Evolutionary conservation across 2,888 invertebrate genomes (phyloP).

Genomic region (Thecocarcelia acutangulata): DNA sequence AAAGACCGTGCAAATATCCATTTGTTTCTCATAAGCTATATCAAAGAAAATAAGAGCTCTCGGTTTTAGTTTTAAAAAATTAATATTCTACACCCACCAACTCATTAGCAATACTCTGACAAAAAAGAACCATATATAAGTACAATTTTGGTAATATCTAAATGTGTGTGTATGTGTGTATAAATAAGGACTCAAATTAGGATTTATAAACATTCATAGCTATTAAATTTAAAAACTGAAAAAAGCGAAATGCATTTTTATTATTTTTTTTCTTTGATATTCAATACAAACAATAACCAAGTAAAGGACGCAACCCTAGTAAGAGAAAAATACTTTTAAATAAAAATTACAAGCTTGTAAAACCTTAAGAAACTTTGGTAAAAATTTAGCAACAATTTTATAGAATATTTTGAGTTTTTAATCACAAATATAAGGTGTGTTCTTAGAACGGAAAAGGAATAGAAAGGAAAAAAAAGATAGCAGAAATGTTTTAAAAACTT

Average conservation of each 20-base stretch:
- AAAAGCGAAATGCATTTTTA: slow-evolving; percentile 41
- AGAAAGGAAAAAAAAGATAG: too few relatives aligned
- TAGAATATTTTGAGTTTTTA: slow-evolving; percentile 40
- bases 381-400: slow-evolving; percentile 53
- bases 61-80: too few relatives aligned
- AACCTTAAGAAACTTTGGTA: slow-evolving; percentile 26
- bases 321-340: slow-evolving; percentile 12
- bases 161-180: slow-evolving; percentile 39
- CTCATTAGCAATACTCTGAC: slow-evolving; percentile 13
- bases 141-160: slow-evolving; percentile 48
- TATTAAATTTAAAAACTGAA: slow-evolving; percentile 40
- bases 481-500: too few relatives aligned
- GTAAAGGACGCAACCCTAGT: slow-evolving; percentile 34
- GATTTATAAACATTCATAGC: slow-evolving; percentile 21
- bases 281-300: slow-evolving; percentile 31
- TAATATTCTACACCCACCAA: slow-evolving; percentile 42
- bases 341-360: slow-evolving; percentile 34
- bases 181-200: slow-evolving; percentile 23
- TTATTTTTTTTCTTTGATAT: slow-evolving; percentile 61
- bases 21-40: too few relatives aligned
- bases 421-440: too few relatives aligned
- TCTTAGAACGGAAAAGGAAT: too few relatives aligned
- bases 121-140: slow-evolving; percentile 13
- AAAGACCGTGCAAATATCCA: too few relatives aligned
- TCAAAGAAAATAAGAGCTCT: too few relatives aligned